Evolutionary conservation across 1,140 invertebrate species (phyloP).

Genomic region (Frieseomelitta varia): DNA sequence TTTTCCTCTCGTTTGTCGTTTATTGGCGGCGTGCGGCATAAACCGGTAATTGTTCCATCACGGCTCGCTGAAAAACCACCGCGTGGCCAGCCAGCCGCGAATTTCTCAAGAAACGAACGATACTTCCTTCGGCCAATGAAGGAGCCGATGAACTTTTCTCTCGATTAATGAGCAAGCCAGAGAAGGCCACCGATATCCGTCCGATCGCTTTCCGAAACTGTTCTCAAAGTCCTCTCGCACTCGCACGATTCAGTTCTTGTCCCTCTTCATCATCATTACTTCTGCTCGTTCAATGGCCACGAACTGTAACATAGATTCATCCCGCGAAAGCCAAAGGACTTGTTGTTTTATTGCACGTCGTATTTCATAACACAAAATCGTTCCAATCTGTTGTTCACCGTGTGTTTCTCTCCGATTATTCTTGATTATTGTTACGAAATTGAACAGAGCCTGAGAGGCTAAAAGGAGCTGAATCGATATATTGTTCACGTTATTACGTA

Average conservation of each 20-base stretch:
- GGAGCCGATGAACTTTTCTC: conserved; percentile 46
- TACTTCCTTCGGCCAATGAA: background rate
- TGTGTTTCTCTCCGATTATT: conserved; percentile 16
- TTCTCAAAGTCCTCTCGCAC: background rate
- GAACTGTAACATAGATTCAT: background rate
- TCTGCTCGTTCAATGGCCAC: background rate
- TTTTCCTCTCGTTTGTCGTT: conserved; percentile 57
- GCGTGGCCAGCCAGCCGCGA: conserved; percentile 53
- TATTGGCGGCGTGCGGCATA: conserved; percentile 40
- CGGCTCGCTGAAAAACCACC: conserved; percentile 32
- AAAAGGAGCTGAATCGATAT: background rate
- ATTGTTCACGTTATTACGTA: no score
- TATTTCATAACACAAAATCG: background rate
- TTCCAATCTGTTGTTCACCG: background rate
- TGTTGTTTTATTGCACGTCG: background rate
- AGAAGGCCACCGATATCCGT: background rate
- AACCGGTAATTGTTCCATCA: conserved; percentile 54
- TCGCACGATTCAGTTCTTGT: background rate
- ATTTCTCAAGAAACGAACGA: conserved; percentile 50
- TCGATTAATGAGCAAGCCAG: conserved; percentile 2
- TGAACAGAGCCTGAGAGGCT: no score
- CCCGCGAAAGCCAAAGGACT: background rate
- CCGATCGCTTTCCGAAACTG: background rate
- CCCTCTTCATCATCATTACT: background rate
- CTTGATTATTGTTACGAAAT: conserved; percentile 25